phyloP scores from a whole-genome alignment of 2,888 invertebrate species.

The Dermolepida albohirtum region DNA sequence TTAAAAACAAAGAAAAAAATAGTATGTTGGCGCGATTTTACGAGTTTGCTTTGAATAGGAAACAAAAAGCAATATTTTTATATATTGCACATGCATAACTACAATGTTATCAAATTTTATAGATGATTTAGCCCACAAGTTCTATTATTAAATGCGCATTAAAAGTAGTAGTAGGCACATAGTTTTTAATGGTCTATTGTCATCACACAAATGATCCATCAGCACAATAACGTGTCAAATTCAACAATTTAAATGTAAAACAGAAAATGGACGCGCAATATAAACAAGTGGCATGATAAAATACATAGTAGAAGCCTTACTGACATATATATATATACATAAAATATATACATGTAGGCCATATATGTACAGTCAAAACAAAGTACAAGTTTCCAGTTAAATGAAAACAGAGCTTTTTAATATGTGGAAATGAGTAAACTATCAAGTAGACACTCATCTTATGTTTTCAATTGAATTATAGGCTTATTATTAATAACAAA shows the following conservation, averaged over 20 bases:
- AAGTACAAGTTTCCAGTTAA: no score
- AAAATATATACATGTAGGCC: no score
- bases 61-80: constrained; percentile 33
- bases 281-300: no score
- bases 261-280: constrained; percentile 5
- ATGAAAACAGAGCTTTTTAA: no score
- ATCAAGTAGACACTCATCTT: no score
- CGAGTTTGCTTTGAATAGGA: constrained; percentile 21
- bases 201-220: constrained; percentile 35
- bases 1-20: constrained; percentile 19
- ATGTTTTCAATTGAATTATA: no score
- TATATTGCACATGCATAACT: constrained; percentile 15
- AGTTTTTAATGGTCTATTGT: constrained; percentile 37
- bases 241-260: constrained; percentile 33
- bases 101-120: constrained; percentile 44
- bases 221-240: constrained; percentile 38
- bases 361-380: no score
- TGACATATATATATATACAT: no score
- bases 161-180: constrained; percentile 29
- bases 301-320: no score
- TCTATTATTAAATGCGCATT: constrained; percentile 29
- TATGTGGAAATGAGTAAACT: no score
- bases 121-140: constrained; percentile 41
- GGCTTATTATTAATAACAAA: no score
- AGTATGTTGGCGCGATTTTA: constrained; percentile 38